Evolutionary conservation across 2,797 vertebrate genomes (phyloP), one percentile per base, ranked within the genome.

Genomic region (Gymnoscopelus braueri): DNA sequence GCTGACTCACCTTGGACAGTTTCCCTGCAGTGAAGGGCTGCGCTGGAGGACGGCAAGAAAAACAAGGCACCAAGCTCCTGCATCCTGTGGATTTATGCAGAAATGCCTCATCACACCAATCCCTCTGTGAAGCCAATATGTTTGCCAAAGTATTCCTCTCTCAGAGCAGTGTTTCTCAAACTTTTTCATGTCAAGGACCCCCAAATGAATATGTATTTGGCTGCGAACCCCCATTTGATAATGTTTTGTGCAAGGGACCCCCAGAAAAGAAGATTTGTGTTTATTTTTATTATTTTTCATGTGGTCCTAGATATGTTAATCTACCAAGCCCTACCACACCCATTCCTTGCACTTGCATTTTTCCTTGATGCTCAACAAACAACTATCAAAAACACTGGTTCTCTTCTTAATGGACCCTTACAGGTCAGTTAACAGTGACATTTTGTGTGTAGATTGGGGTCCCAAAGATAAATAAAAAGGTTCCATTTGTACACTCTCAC

Each of bases 1-100:
- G 70, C 79, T 90, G 82, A 88, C 87, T 90, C 88, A 89, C 85
- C 84, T 81, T 79, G 75, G 78, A 87, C 66, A 77, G 79, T 77
- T 75, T 86, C 77, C 70, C 78, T 49, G 24, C 67, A 68, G 64
- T 77, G 39, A 65, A 65, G n/a, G n/a, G n/a, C 64, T 63, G 69
- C 57, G 69, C 44, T 84, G 69, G 65, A 82, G 63, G 60, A 77
- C 39, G 75, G 54, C 67, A 53, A 66, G 32, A 67, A 64, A 72
- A 78, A 51, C 55, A 69, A 3, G 14, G 14, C 70, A 75, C 39
- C 64, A 77, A 64, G 62, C 63, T 68, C 78, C 56, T 61, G 71
- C 75, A 48, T 80, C 75, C 72, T 65, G 68, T 15, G 72, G 80
- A 72, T 75, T 66, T 63, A 68, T 78, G 68, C 61, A 77, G 67